Base-by-base conservation (phyloP, 2,888 invertebrate genomes). In the Operophtera brumata region DNA sequence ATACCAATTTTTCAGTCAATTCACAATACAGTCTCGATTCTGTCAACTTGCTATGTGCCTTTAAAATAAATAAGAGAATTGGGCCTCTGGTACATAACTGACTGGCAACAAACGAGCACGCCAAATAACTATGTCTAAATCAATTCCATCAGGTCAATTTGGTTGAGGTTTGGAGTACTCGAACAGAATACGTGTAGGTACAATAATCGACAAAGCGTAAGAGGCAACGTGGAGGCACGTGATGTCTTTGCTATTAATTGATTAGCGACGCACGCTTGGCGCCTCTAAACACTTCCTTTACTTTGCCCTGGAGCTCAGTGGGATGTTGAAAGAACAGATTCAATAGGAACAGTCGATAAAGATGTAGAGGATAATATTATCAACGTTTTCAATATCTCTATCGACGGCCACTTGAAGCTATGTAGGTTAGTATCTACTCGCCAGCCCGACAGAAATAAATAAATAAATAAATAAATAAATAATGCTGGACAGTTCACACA, bases 241-340 rank as follows among this genome's bases (percentile, higher is more conserved):
- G 42, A 48, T 34, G 36, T 10, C 36, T 82, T n/a, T 79, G 80
- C 65, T 69, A 69, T 73, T 80, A 83, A 87, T 86, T 84, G 81
- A 82, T 83, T 80, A 80, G 78, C 73, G 64, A 68, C 75, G 77
- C 78, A 75, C 73, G 75, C 73, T 65, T 69, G 67, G 65, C 68
- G 67, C 67, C 51, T 47, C 55, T 52, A 56, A 56, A 53, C 4
- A 57, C 59, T 61, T 66, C 66, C 63, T 61, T 58, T 48, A 42
- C 58, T 54, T 50, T 57, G 58, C 30, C 43, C 37, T 55, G 40
- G 14, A 56, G 47, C 44, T 40, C 30, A 40, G 12, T 35, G 44
- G n/a, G 44, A 45, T 54, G 40, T 34, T 20, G 44, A 20, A 48
- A 53, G 37, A 41, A 46, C 25, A 30, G 4, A 36, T 45, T 12